Evolutionary conservation across 2,113 vertebrate species (phyloP).

Genomic region (Prolemur simus): DNA sequence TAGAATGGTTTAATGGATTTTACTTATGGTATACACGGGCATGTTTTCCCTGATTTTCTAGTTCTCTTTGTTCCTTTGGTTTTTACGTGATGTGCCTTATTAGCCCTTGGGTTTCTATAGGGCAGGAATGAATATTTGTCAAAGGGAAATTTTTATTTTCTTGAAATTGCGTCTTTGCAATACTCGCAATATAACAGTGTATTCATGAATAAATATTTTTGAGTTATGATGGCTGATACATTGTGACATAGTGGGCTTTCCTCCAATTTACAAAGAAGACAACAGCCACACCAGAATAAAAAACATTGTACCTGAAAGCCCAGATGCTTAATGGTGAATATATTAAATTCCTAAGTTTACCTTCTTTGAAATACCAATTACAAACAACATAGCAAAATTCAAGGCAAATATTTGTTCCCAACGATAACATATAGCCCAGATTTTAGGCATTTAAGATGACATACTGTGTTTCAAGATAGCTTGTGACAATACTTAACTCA

Average conservation of each 20-base stretch:
- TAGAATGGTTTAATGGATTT: neutral
- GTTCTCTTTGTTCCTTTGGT: neutral
- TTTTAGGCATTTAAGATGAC: neutral
- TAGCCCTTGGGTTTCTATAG: neutral
- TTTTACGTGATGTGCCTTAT: neutral
- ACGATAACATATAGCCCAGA: neutral
- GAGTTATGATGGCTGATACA: neutral
- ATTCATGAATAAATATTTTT: neutral
- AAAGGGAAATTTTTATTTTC: slow-evolving; percentile 40
- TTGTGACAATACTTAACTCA: neutral
- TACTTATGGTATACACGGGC: neutral
- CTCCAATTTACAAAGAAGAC: neutral
- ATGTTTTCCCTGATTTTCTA: neutral
- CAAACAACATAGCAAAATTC: neutral
- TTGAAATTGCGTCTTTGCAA: neutral
- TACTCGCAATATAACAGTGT: neutral
- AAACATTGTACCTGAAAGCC: neutral
- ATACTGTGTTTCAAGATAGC: neutral
- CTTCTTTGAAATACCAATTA: neutral
- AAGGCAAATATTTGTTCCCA: neutral
- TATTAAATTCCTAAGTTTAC: neutral
- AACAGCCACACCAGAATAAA: neutral
- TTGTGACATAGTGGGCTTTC: neutral
- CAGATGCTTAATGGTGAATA: neutral
- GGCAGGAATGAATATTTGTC: neutral